Conservation (phyloP, 2,797 vertebrate genomes). For the Notoglanidium macrostoma region DNA sequence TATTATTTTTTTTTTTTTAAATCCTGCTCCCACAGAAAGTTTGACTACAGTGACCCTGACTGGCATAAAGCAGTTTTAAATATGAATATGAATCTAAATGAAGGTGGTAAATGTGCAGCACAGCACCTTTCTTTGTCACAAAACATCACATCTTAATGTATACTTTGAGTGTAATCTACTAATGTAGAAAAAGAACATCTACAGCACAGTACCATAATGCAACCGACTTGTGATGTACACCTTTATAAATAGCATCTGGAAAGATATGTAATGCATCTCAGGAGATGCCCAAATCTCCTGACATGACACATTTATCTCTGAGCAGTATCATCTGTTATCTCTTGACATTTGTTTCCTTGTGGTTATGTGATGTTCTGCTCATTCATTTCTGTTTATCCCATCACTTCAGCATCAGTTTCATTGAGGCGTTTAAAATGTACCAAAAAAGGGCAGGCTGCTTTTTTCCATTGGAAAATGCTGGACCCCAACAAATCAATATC, state of each 20-base stretch:
- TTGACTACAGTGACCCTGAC: background rate
- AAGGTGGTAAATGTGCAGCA: background rate
- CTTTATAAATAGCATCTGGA: background rate
- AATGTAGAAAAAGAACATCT: background rate
- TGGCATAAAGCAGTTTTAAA: background rate
- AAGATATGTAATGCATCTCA: background rate
- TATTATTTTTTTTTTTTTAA: background rate
- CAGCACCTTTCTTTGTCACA: background rate
- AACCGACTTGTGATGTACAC: background rate
- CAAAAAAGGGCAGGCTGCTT: constrained; percentile 9
- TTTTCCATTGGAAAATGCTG: background rate
- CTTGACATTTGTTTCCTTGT: constrained; percentile 24
- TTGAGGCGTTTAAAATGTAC: background rate
- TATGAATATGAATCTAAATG: background rate
- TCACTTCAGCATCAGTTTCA: constrained; percentile 22
- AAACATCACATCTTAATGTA: background rate
- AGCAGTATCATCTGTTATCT: constrained; percentile 2
- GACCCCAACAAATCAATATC: constrained; percentile 44
- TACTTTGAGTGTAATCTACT: background rate
- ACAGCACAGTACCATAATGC: background rate
- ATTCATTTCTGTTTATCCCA: constrained; percentile 29
- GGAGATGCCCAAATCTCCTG: background rate
- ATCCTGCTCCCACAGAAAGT: background rate
- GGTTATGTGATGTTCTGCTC: constrained; percentile 6
- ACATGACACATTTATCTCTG: background rate